Conservation (phyloP, 2,113 vertebrate genomes). For the Lepus americanus region DNA sequence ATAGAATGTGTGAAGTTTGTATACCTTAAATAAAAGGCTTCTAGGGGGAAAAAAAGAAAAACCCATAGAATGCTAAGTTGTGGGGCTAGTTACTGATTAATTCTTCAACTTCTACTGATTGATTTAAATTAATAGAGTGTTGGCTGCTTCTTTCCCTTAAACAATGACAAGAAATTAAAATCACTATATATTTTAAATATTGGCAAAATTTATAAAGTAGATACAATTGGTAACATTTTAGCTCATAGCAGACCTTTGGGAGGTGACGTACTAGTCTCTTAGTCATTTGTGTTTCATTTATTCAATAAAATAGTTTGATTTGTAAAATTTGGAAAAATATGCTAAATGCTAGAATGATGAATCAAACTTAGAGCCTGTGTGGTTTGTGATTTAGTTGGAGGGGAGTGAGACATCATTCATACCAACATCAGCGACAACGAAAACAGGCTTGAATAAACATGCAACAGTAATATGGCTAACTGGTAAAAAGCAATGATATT, state of each 20-base stretch:
- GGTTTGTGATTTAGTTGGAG: background rate
- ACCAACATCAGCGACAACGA: background rate
- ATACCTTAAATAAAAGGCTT: too few relatives aligned
- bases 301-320: slow-evolving; percentile 26
- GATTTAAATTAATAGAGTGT: background rate
- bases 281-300: background rate
- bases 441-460: background rate
- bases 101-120: background rate
- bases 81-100: background rate
- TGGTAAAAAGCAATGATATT: background rate
- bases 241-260: background rate
- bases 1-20: too few relatives aligned
- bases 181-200: background rate
- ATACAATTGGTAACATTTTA: background rate
- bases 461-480: background rate
- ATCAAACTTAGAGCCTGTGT: background rate
- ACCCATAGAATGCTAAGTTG: background rate
- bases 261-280: background rate
- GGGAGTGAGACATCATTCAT: background rate
- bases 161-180: background rate
- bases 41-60: too few relatives aligned
- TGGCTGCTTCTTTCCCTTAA: background rate
- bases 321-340: background rate
- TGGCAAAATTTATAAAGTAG: background rate
- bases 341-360: background rate